Evolutionary conservation across 2,113 vertebrate genomes (phyloP), one percentile per base, ranked within the genome.

Genomic region (Vireo altiloquus): DNA sequence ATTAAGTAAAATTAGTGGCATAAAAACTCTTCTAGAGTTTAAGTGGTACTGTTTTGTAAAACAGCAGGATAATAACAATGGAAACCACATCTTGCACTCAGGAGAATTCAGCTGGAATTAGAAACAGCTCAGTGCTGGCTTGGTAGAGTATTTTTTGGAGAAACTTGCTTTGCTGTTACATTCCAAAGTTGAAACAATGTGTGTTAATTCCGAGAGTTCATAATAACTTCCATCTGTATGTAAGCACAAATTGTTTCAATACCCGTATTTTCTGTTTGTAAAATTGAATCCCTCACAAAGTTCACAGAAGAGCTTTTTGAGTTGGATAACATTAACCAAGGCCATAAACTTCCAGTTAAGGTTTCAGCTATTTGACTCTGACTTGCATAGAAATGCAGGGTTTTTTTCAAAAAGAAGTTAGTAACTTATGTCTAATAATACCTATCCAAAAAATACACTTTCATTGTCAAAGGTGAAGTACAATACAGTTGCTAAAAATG

Each of bases 91-190:
- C 94, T 85, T 70, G 70, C 66, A 83, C 95, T 94, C 40, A 0
- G 52, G 95, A 92, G 94, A 78, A 82, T 92, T 94, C 71, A 83
- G 68, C 87, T 97, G 92, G 95, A 95, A 96, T 97, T 94, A 94
- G 65, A 94, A 96, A 85, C 85, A 95, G 94, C 69, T 89, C 94
- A 82, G 89, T 64, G 81, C 70, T 96, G 68, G 92, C 68, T 96
- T 85, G 70, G 53, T 88, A 80, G 70, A 96, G 80, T 89, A 65
- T 92, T 93, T 95, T 94, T 93, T 93, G 28, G 82, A 87, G 90
- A 87, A 96, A 96, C 88, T 93, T 96, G 94, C 94, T 95, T 97
- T 96, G 96, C 95, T 97, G 92, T 90, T 95, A 87, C 94, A 94
- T 90, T 94, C 94, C 87, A 2, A 94, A 70, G 95, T 88, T 91